These are phyloP conservation scores for Gadus chalcogrammus DNA, from an alignment of 2,113 vertebrate species.

Conservation along the genomic window DNA sequence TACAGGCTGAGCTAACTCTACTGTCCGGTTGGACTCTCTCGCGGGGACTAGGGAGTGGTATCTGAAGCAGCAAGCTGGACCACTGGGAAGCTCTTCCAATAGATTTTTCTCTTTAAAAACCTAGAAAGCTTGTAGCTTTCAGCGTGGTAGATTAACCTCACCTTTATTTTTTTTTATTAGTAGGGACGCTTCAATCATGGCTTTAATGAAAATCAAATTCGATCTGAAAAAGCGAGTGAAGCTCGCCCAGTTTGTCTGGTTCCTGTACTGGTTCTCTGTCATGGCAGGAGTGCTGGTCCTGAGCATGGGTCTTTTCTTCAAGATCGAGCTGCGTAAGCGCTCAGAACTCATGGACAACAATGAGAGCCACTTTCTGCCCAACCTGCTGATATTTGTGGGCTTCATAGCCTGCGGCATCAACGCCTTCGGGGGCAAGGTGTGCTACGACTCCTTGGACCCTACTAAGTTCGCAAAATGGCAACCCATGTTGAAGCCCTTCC, in stretches of 20 bases:
- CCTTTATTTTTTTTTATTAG: slow-evolving; percentile 8
- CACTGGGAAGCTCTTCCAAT: slow-evolving; percentile 16
- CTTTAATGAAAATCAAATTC: slow-evolving; percentile 89
- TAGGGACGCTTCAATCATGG: slow-evolving; percentile 75
- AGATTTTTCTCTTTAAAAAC: not conserved
- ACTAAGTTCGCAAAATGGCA: slow-evolving; percentile 88
- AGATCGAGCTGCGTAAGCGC: slow-evolving; percentile 92
- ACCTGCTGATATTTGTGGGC: slow-evolving; percentile 87
- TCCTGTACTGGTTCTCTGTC: slow-evolving; percentile 96
- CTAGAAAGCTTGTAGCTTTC: slow-evolving; percentile 19
- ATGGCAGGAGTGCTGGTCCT: slow-evolving; percentile 87
- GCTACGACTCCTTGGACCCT: slow-evolving; percentile 93
- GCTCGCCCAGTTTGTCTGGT: slow-evolving; percentile 93
- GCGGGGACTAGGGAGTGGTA: slow-evolving; percentile 22
- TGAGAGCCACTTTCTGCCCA: slow-evolving; percentile 96
- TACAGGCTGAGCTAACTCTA: slow-evolving; percentile 56
- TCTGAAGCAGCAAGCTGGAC: slow-evolving; percentile 16
- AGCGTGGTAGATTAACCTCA: not conserved
- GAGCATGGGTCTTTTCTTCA: slow-evolving; percentile 91
- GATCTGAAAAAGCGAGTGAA: slow-evolving; percentile 93
- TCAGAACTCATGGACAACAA: slow-evolving; percentile 96
- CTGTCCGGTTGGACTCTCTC: slow-evolving; percentile 37
- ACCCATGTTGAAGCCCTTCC: slow-evolving; percentile 82
- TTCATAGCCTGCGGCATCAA: slow-evolving; percentile 84
- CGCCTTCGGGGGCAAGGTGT: slow-evolving; percentile 89